Evolutionary conservation across 2,888 invertebrate species (phyloP), one percentile per base, ranked within the genome.

Genomic region (Fragum fragum): DNA sequence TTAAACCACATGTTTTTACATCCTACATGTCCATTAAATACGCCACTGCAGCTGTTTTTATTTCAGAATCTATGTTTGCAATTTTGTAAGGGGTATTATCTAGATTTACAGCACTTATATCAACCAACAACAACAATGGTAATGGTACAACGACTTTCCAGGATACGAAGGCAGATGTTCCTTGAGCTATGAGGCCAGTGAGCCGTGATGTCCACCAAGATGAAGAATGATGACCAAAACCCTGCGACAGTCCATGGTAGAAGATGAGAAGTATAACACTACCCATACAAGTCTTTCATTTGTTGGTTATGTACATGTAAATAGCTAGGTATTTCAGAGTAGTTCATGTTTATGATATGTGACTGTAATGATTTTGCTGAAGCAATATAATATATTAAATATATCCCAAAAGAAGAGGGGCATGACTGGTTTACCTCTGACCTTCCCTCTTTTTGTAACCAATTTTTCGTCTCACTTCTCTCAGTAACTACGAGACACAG

Each of bases 21-120:
- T 16, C 47, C 47, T n/a, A 47, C 18, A 47, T 47, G n/a, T 47
- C 47, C 47, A 14, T 47, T 9, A 47, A 36, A 36, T 47, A 9
- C 47, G 61, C 14, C 32, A 3, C 14, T 42, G 42, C 66, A 66
- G 66, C 66, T 42, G 21, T 66, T n/a, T 66, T 66, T 66, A 23
- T 66, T 66, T 66, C 66, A 66, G 66, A 21, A 42, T 39, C 57
- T 14, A 23, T 32, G 11, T 32, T 42, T 9, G 66, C 66, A 42
- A 42, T 66, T 42, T 66, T 66, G 42, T 66, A 1, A 66, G 42
- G 21, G 5, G 32, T 47, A 47, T 47, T 18, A 47, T 47, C 47
- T 47, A 47, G 47, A 47, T 47, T 47, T 47, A 47, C 47, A 47
- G 47, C 47, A 9, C 32, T 36, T 36, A 36, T 36, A 6, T 6